Evolutionary conservation across 1,140 invertebrate species (phyloP), one percentile per base, ranked within the genome.

Genomic region (Uloborus diversus): DNA sequence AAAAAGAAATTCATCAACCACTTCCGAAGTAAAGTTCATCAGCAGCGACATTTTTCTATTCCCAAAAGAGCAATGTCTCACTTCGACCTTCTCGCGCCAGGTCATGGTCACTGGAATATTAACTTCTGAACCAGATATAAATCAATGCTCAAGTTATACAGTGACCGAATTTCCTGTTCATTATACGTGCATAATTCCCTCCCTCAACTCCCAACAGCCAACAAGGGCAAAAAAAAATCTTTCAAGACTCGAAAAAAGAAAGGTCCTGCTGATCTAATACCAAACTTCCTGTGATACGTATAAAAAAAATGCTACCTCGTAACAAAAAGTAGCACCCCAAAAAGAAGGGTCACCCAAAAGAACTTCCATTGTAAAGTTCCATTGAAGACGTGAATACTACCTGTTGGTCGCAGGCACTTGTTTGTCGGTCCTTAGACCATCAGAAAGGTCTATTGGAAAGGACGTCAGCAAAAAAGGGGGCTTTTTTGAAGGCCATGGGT

Each of bases 81-180:
- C n/a, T n/a, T n/a, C n/a, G n/a, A n/a, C n/a, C n/a, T n/a, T n/a
- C n/a, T n/a, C n/a, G n/a, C n/a, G n/a, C n/a, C n/a, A n/a, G n/a
- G n/a, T n/a, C n/a, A n/a, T n/a, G n/a, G n/a, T n/a, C n/a, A n/a
- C n/a, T n/a, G n/a, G n/a, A n/a, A n/a, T n/a, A n/a, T n/a, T n/a
- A n/a, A n/a, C n/a, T n/a, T n/a, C n/a, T n/a, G n/a, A n/a, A 42
- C 13, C 0, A 27, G 23, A 70, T 25, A 47, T 37, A 51, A 64
- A 62, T 28, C 59, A 75, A 23, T 17, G 7, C 70, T 49, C 49
- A 30, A 65, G 49, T 78, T 37, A 65, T 78, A 78, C 73, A 78
- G 73, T 78, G 73, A 78, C 73, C 73, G 73, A 78, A 66, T 78
- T 78, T 78, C 73, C 73, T 65, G 73, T 65, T 32, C 62, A 65